Evolutionary conservation across 2,113 vertebrate genomes (phyloP), one percentile per base, ranked within the genome.

Genomic region (Eurystomus gularis): DNA sequence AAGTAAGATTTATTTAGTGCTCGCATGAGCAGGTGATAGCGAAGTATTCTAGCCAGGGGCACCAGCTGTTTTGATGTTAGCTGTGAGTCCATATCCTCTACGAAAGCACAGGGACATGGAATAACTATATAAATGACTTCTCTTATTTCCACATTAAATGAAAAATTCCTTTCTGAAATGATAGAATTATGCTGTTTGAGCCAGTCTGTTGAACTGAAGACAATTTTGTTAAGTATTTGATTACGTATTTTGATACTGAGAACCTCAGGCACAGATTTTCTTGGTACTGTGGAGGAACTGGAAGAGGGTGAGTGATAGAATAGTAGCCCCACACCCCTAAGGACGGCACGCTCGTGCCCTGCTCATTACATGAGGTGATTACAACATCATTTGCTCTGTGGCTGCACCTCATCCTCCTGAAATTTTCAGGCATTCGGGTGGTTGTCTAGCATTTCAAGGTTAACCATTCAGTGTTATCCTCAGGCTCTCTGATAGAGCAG

Each of bases 1-100:
- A 94, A 94, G 44, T 69, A 72, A 96, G 86, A 92, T 95, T 97
- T 96, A 95, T 96, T 94, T 94, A 92, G 88, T 89, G 88, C 70
- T 96, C 0, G 1, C 94, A 49, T 2, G 14, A 95, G 77, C 96
- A 97, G 94, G 95, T 97, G 96, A 96, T 85, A 87, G 88, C 79
- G 77, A 96, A 94, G 31, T 84, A 85, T 96, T 96, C 61, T 96
- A 94, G 96, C 96, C 96, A 92, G 94, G 61, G 95, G 95, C 96
- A 84, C 77, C 48, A 69, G 76, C 57, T 71, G 94, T 93, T 97
- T 94, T 95, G 82, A 95, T 94, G 90, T 84, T 60, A 93, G n/a
- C 60, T 95, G 0, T 87, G 83, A 96, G 61, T 65, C 69, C 82
- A 28, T 94, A 85, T 91, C 57, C 77, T 93, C 65, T 79, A 72